A percentile compares a stretch with the other conserved stretches of the same genome.
phyloP scores from a whole-genome alignment of 2,113 vertebrate genomes.

The Oryzias curvinotus region DNA sequence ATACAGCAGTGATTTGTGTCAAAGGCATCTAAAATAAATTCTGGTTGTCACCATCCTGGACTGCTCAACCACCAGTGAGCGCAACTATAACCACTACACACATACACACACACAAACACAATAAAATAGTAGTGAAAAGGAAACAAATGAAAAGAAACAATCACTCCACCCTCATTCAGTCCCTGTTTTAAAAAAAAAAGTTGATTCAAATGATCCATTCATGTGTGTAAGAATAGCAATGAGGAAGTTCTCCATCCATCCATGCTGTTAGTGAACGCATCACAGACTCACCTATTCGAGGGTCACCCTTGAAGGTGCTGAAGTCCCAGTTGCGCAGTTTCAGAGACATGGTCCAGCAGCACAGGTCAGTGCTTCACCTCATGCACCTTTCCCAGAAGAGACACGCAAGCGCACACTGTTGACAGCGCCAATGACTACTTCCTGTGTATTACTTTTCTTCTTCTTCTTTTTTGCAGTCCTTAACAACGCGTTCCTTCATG shows the following conservation, averaged over 20 bases:
- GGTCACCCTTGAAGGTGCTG: constrained; percentile 84
- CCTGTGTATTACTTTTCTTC: constrained; percentile 64
- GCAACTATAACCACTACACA: constrained; percentile 1
- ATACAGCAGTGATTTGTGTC: constrained; percentile 13
- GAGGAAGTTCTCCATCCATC: background rate
- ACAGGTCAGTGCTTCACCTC: constrained; percentile 50
- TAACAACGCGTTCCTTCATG: constrained; percentile 54
- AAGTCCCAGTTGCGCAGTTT: constrained; percentile 96
- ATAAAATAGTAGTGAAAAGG: background rate
- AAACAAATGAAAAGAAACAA: background rate
- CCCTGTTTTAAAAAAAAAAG: background rate
- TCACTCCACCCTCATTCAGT: background rate
- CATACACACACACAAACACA: background rate
- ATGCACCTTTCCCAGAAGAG: constrained; percentile 12
- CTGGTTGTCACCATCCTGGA: background rate
- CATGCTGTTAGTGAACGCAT: constrained; percentile 25
- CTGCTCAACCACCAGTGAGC: background rate
- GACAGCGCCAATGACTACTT: constrained; percentile 70
- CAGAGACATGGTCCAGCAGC: constrained; percentile 85
- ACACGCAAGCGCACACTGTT: constrained; percentile 14
- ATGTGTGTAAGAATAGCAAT: constrained; percentile 4
- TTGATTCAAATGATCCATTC: background rate
- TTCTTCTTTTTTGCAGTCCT: constrained; percentile 49
- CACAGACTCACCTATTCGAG: constrained; percentile 84
- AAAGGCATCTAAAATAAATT: constrained; percentile 1